Evolutionary conservation across 2,888 invertebrate species (phyloP).

Genomic region (Drosophila cognata): DNA sequence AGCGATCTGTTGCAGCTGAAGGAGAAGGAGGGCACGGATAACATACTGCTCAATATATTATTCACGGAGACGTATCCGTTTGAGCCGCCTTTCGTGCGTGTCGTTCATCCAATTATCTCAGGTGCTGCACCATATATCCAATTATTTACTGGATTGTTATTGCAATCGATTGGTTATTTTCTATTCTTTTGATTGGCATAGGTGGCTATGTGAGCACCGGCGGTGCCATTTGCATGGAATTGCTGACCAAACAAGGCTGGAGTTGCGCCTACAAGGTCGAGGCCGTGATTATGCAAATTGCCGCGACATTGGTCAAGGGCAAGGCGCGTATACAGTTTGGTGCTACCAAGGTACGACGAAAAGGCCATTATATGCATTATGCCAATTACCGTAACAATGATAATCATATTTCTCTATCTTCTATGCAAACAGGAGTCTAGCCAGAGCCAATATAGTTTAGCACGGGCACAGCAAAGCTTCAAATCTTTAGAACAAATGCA

Average conservation of each 20-base stretch:
- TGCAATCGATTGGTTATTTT: neutral
- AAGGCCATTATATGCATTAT: neutral
- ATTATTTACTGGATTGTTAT: neutral
- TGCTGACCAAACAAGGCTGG: conserved; percentile 99
- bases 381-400: neutral
- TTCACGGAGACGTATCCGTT: conserved; percentile 99
- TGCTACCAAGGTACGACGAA: conserved; percentile 91
- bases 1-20: conserved; percentile 96
- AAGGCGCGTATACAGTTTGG: conserved; percentile 99
- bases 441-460: conserved; percentile 97
- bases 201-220: conserved; percentile 98
- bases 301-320: conserved; percentile 99
- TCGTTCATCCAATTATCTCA: conserved; percentile 98
- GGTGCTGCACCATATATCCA: conserved; percentile 85
- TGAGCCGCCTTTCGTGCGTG: conserved; percentile 99
- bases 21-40: conserved; percentile 97
- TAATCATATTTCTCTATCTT: neutral
- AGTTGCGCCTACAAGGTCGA: conserved; percentile 99
- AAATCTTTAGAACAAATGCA: conserved; percentile 99
- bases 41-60: conserved; percentile 97
- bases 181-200: conserved; percentile 68
- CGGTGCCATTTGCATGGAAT: conserved; percentile 99
- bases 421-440: conserved; percentile 85
- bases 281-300: conserved; percentile 99
- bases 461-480: conserved; percentile 99